A percentile compares a stretch with the other conserved stretches of the same genome.
Evolutionary conservation across 2,888 invertebrate species (phyloP).

Genomic region (Lithophane socia): DNA sequence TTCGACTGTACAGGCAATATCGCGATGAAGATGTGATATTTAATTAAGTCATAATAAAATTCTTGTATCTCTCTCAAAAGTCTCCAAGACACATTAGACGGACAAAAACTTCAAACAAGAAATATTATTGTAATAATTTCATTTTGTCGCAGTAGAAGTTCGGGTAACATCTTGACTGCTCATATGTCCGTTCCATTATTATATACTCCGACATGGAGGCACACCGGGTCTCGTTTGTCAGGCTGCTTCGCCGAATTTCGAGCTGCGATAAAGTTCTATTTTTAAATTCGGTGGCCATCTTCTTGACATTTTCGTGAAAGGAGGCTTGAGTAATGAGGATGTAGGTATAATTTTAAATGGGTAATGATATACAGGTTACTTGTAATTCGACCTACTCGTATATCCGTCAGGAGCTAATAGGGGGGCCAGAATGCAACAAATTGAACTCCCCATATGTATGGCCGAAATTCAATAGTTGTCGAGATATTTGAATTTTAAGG

Average conservation of each 20-base stretch:
- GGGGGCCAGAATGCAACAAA: too few species aligned
- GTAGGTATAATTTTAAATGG: conserved; percentile 18
- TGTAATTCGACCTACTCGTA: too few species aligned
- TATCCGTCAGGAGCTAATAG: too few species aligned
- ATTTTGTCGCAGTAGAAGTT: conserved; percentile 25
- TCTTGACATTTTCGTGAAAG: conserved; percentile 29
- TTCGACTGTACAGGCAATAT: neutral
- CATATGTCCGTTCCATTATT: conserved; percentile 44
- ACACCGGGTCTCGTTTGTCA: conserved; percentile 61
- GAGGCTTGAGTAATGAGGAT: conserved; percentile 5
- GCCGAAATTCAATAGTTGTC: too few species aligned
- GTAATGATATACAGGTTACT: neutral
- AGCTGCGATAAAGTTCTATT: conserved; percentile 23
- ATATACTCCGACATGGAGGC: conserved; percentile 38
- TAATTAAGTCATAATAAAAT: neutral
- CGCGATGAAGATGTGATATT: neutral
- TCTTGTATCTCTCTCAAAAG: neutral
- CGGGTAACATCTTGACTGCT: conserved; percentile 44
- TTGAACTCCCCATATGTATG: too few species aligned
- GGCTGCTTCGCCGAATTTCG: conserved; percentile 34
- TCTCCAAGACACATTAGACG: neutral
- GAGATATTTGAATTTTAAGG: too few species aligned
- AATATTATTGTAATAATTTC: conserved; percentile 12
- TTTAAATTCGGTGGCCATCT: conserved; percentile 37
- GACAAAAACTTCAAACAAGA: conserved; percentile 3